A percentile compares a stretch with the other conserved stretches of the same genome.
Evolutionary conservation across 2,888 invertebrate genomes (phyloP).

Genomic region (Rhodophaea formosa): DNA sequence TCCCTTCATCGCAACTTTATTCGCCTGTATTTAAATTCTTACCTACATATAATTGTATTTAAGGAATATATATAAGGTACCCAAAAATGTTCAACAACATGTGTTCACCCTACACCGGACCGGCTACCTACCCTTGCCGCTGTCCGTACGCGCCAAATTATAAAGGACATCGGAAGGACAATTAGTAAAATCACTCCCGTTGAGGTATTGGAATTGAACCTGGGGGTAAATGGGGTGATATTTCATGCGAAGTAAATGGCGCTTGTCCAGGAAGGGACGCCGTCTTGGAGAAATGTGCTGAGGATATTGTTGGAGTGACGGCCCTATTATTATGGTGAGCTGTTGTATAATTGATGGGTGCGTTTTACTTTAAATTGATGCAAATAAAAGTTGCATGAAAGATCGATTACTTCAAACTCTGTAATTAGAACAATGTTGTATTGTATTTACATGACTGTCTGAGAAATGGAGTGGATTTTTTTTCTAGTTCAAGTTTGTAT

Average conservation of each 20-base stretch:
- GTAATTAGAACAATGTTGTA: too few species aligned
- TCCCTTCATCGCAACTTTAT: too few species aligned
- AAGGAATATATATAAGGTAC: too few species aligned
- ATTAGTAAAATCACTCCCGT: conserved; percentile 30
- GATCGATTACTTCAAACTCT: too few species aligned
- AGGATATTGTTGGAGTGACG: neutral
- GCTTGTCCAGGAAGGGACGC: conserved; percentile 4
- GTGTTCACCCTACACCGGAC: neutral
- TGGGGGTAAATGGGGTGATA: conserved; percentile 18
- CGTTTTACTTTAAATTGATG: too few species aligned
- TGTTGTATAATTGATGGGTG: too few species aligned
- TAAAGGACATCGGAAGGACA: conserved; percentile 30
- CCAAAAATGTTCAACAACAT: neutral
- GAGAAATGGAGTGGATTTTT: too few species aligned
- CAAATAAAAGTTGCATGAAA: too few species aligned
- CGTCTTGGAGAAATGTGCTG: conserved; percentile 3
- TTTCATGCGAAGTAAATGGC: conserved; percentile 16
- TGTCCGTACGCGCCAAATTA: conserved; percentile 25
- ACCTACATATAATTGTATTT: too few species aligned
- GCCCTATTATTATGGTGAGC: neutral
- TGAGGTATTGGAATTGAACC: conserved; percentile 2
- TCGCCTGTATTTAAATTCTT: too few species aligned
- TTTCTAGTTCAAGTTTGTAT: too few species aligned
- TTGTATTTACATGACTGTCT: too few species aligned
- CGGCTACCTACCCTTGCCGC: conserved; percentile 4